Conservation (phyloP, 2,888 invertebrate species). For the Oeneis ivallda region DNA sequence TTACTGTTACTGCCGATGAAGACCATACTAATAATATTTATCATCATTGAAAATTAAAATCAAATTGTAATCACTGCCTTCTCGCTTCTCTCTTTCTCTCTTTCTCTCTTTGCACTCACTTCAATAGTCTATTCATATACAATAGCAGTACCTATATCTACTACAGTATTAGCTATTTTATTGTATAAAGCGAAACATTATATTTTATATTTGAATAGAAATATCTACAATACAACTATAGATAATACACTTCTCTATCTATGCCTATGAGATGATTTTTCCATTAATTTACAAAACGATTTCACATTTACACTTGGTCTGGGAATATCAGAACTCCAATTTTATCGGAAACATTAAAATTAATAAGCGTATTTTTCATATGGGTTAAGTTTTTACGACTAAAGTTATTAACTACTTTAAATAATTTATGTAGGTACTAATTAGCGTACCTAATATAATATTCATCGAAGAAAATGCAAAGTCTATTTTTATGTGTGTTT, state of each 20-base stretch:
- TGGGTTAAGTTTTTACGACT: slow-evolving; percentile 62
- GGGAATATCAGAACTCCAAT: slow-evolving; percentile 80
- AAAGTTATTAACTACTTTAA: slow-evolving; percentile 36
- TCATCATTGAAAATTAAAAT: too few relatives aligned
- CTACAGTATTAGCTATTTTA: slow-evolving; percentile 9
- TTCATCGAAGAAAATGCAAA: slow-evolving; percentile 33
- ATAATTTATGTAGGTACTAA: slow-evolving; percentile 24
- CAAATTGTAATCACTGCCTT: too few relatives aligned
- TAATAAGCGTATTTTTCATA: slow-evolving; percentile 81
- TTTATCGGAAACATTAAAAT: slow-evolving; percentile 80
- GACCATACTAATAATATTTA: too few relatives aligned
- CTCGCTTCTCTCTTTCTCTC: too few relatives aligned
- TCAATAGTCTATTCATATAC: background rate
- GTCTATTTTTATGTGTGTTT: slow-evolving; percentile 33
- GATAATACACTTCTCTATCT: slow-evolving; percentile 55
- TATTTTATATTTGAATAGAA: slow-evolving; percentile 43
- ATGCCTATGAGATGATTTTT: slow-evolving; percentile 66
- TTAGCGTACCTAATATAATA: slow-evolving; percentile 36
- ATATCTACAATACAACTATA: slow-evolving; percentile 33
- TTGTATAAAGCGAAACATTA: slow-evolving; percentile 24
- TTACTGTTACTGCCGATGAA: too few relatives aligned
- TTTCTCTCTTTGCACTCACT: too few relatives aligned
- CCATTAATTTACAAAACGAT: slow-evolving; percentile 66
- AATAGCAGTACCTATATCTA: background rate
- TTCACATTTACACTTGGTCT: slow-evolving; percentile 78